Evolutionary conservation across 2,888 invertebrate genomes (phyloP).

Genomic region (Cremastinae sp.): DNA sequence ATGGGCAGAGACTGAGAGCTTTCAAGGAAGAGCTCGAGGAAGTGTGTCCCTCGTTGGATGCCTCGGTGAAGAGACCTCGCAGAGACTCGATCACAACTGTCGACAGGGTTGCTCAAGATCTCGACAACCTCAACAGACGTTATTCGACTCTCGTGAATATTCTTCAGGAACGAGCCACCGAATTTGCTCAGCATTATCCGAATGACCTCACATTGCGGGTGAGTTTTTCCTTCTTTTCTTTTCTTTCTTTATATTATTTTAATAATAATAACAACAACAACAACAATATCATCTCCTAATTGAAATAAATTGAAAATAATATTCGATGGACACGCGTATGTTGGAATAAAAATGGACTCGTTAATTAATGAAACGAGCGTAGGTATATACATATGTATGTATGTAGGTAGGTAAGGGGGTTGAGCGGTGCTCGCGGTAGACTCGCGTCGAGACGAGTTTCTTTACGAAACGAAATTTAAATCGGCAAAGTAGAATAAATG

Average conservation of each 20-base stretch:
- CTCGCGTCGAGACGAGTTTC: no score
- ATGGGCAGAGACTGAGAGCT: constrained; percentile 91
- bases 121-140: constrained; percentile 90
- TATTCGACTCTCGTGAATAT: constrained; percentile 88
- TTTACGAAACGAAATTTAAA: no score
- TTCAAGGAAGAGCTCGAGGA: constrained; percentile 93
- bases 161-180: constrained; percentile 86
- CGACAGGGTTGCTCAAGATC: constrained; percentile 88
- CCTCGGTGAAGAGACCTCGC: constrained; percentile 79
- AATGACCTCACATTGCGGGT: constrained; percentile 90
- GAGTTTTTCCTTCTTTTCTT: constrained; percentile 77
- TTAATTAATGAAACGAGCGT: no score
- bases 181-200: constrained; percentile 86
- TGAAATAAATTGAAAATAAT: no score
- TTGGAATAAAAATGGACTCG: no score
- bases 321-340: no score
- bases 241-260: constrained; percentile 21
- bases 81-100: constrained; percentile 82
- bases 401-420: no score
- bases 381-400: no score
- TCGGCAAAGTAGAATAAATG: no score
- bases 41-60: constrained; percentile 90
- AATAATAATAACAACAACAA: no score
- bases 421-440: no score
- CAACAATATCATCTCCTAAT: no score